Evolutionary conservation across 2,888 invertebrate species (phyloP).

Genomic region (Parapristionchus giblindavisi): DNA sequence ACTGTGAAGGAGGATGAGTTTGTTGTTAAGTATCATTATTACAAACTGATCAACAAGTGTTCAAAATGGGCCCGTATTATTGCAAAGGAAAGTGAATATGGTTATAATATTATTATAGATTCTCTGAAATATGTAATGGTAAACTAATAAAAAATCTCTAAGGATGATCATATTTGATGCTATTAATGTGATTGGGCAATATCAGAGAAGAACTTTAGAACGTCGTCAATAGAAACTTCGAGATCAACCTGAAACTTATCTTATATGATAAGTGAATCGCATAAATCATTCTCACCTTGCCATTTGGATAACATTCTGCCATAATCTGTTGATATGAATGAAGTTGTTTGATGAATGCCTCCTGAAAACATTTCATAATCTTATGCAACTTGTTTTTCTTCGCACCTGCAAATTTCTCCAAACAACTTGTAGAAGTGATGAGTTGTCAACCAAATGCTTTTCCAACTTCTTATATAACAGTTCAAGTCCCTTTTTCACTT

Average conservation of each 20-base stretch:
- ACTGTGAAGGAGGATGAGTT: too few species aligned
- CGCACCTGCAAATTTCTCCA: conserved; percentile 93
- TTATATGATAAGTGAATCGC: neutral
- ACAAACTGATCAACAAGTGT: too few species aligned
- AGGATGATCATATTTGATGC: too few species aligned
- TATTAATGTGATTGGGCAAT: conserved; percentile 89
- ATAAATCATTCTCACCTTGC: conserved; percentile 46
- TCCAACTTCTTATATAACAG: conserved; percentile 78
- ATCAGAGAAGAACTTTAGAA: conserved; percentile 95
- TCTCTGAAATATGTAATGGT: too few species aligned
- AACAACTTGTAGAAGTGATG: conserved; percentile 80
- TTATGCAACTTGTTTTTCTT: neutral
- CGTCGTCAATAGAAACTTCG: conserved; percentile 93
- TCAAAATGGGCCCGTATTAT: too few species aligned
- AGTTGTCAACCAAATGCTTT: conserved; percentile 83
- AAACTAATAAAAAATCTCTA: too few species aligned
- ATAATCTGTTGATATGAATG: conserved; percentile 86
- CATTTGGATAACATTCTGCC: conserved; percentile 61
- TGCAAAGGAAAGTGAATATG: too few species aligned
- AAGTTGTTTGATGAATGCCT: conserved; percentile 96
- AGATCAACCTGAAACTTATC: conserved; percentile 72
- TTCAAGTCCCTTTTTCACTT: conserved; percentile 72
- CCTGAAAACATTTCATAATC: conserved; percentile 70
- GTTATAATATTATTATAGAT: too few species aligned
- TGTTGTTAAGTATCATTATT: too few species aligned